These are phyloP conservation scores for Oscheius sp. DNA, from an alignment of 2,888 invertebrate species.

Conservation along the genomic window DNA sequence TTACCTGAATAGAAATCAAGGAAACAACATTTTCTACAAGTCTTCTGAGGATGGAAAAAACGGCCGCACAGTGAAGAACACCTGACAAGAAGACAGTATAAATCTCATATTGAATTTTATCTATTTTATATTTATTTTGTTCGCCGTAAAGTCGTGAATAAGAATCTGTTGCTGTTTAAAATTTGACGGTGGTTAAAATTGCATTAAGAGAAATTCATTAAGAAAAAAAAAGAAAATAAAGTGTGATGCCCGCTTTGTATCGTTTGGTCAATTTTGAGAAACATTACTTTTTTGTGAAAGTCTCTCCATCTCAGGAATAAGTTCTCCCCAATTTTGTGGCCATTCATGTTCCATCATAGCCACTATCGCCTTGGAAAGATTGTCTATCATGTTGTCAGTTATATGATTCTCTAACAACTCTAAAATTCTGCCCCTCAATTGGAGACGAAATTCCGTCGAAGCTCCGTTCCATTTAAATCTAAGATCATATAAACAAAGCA, in stretches of 20 bases:
- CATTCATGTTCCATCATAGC: conserved; percentile 63
- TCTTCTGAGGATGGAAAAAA: conserved; percentile 23
- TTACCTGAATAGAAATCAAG: conserved; percentile 6
- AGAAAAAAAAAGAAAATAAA: no score
- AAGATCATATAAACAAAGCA: neutral
- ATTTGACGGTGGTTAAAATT: no score
- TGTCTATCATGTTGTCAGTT: conserved; percentile 28
- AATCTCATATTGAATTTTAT: neutral
- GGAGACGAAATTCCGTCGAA: conserved; percentile 32
- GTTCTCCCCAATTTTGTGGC: conserved; percentile 60
- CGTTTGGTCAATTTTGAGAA: neutral
- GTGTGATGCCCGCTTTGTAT: neutral
- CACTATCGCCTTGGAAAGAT: conserved; percentile 44
- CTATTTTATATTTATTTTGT: no score
- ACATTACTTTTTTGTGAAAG: conserved; percentile 16
- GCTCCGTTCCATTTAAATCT: conserved; percentile 55
- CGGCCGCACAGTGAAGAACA: conserved; percentile 13
- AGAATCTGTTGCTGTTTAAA: no score
- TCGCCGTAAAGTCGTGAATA: no score
- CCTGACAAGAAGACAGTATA: conserved; percentile 4
- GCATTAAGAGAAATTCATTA: no score
- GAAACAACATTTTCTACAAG: conserved; percentile 32
- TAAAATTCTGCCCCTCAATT: conserved; percentile 47
- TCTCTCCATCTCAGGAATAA: conserved; percentile 40
- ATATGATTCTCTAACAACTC: conserved; percentile 29